phyloP scores from a whole-genome alignment of 2,888 invertebrate species.

The Hipparchia sbordonii region DNA sequence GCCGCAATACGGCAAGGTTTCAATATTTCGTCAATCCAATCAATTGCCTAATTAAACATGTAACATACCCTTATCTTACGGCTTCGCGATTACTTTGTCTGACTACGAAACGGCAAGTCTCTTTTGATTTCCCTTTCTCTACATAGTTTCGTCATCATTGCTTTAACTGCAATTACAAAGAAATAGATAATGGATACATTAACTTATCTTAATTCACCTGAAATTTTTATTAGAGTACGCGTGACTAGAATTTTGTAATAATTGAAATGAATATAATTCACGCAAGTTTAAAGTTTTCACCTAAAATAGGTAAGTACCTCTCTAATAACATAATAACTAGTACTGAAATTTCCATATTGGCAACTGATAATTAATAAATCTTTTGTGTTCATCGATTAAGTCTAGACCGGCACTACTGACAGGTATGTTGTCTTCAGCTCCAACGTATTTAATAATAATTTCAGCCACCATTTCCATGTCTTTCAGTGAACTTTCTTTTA shows the following conservation, averaged over 20 bases:
- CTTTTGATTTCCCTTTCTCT: background rate
- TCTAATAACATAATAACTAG: background rate
- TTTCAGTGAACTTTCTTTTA: background rate
- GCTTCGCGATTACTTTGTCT: conserved; percentile 48
- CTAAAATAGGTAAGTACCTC: too few species aligned
- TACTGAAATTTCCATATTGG: background rate
- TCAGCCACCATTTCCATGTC: background rate
- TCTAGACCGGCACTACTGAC: background rate
- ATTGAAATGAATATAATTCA: too few species aligned
- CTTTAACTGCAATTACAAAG: background rate
- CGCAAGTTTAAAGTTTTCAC: too few species aligned
- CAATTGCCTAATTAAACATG: conserved; percentile 33
- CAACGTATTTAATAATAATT: background rate
- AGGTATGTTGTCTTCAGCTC: background rate
- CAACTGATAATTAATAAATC: background rate
- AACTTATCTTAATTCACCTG: too few species aligned
- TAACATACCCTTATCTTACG: conserved; percentile 56
- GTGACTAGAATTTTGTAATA: too few species aligned
- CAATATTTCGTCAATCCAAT: conserved; percentile 29
- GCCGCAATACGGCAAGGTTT: conserved; percentile 59
- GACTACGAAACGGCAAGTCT: background rate
- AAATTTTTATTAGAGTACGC: too few species aligned
- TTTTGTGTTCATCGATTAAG: background rate
- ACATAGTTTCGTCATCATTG: background rate
- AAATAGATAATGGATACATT: too few species aligned